Percentiles rank a stretch among this genome's conserved stretches.
Evolutionary conservation across 2,797 vertebrate genomes (phyloP).

Genomic region (Lacerta agilis): DNA sequence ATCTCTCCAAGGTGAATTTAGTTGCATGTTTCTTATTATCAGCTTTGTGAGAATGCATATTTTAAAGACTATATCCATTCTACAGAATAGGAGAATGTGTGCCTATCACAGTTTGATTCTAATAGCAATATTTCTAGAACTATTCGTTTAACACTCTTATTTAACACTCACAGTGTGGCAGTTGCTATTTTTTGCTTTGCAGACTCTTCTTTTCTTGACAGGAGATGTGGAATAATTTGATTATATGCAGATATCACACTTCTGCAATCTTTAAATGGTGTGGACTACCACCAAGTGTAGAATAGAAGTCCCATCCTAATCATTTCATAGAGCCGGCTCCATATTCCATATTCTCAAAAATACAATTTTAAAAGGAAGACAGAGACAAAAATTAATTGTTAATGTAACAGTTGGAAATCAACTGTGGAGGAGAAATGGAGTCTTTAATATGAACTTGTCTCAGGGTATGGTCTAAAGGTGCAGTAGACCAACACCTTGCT

Average conservation of each 20-base stretch:
- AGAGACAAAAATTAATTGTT: not conserved
- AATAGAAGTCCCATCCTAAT: not conserved
- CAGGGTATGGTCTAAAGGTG: not conserved
- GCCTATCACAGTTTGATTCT: not conserved
- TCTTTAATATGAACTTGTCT: not conserved
- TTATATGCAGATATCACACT: not conserved
- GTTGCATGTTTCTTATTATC: not conserved
- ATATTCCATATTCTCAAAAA: not conserved
- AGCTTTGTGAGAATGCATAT: not conserved
- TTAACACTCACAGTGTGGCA: not conserved
- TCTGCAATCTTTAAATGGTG: not conserved
- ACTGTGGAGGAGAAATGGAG: not conserved
- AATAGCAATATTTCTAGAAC: not conserved
- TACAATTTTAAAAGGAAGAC: not conserved
- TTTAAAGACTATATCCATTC: not conserved
- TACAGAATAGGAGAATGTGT: not conserved
- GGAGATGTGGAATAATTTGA: not conserved
- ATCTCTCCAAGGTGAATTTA: not conserved
- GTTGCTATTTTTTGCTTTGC: not conserved
- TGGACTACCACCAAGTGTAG: not conserved
- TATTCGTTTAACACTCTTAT: not conserved
- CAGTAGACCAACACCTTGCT: not conserved
- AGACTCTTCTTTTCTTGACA: not conserved
- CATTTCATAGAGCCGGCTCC: not conserved
- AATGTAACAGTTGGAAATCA: not conserved